Evolutionary conservation across 2,113 vertebrate genomes (phyloP), one percentile per base, ranked within the genome.

Genomic region (Amblyornis subalaris): DNA sequence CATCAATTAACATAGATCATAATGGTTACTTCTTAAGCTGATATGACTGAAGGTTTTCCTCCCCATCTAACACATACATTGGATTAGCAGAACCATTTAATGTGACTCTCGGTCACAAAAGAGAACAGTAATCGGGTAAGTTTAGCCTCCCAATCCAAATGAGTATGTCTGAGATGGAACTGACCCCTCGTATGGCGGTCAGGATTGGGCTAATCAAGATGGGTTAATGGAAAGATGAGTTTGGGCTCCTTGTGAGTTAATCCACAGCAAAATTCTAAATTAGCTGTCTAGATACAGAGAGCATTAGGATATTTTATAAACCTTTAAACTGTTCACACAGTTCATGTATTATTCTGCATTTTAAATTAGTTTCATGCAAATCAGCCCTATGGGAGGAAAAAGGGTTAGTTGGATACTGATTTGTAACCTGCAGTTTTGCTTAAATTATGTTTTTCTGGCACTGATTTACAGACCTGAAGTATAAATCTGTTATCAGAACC

Each of bases 321-420:
- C 93, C 96, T 96, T 93, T 96, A 92, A 93, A 96, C 88, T 92
- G 51, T 81, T 97, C 65, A 7, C 88, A 64, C 48, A 60, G 65
- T 91, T 95, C 91, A 73, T 93, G 85, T 82, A 90, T 96, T 96
- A 96, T 93, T 94, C 73, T 95, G 86, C 87, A 95, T 96, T 96
- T 97, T 92, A 94, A 96, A 95, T 95, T 81, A 92, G 87, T 55
- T 67, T 90, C 73, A 94, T 94, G 95, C 93, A 97, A 97, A 96
- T 97, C 64, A 85, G 55, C 44, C 83, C 61, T 50, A 53, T 1
- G 70, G 77, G 72, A 93, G 67, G 65, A 92, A 74, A 79, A 94
- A 62, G 48, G 33, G 67, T 95, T 95, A 76, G 88, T 92, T 94
- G 85, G 69, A 92, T 77, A 83, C 65, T 85, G 91, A 85, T 95